Conservation (phyloP, 1,140 invertebrate species). For the Coptotermes formosanus region DNA sequence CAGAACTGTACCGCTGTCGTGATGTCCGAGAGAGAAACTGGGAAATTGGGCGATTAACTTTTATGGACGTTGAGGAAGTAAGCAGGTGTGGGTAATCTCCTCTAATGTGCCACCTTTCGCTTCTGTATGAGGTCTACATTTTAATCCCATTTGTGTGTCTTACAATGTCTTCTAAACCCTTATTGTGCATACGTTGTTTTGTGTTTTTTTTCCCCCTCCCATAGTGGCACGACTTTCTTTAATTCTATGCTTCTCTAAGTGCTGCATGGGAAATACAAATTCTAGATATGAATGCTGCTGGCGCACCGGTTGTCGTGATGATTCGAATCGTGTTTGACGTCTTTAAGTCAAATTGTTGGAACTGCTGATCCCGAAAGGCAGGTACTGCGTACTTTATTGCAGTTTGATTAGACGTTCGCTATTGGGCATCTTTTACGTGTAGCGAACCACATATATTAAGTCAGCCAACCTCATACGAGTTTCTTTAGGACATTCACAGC, state of each 20-base stretch:
- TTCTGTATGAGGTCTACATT: not conserved
- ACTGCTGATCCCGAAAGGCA: not conserved
- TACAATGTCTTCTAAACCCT: not conserved
- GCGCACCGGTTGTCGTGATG: not conserved
- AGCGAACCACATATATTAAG: not conserved
- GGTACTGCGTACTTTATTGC: not conserved
- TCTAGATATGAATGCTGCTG: constrained; percentile 14
- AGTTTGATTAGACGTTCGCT: not conserved
- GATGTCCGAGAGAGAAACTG: not conserved
- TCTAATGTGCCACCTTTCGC: constrained; percentile 14
- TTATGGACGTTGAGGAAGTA: constrained; percentile 12
- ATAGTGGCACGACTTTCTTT: constrained; percentile 1
- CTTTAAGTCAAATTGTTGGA: not conserved
- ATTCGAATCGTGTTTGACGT: constrained; percentile 6
- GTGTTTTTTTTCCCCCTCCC: not conserved
- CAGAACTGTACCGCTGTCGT: too few relatives aligned
- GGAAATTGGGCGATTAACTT: constrained; percentile 18
- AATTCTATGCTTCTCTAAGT: not conserved
- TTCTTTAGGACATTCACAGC: not conserved
- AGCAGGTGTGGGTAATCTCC: constrained; percentile 9
- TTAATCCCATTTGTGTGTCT: constrained; percentile 16
- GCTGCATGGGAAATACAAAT: constrained; percentile 11
- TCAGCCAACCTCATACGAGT: not conserved
- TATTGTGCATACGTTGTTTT: not conserved
- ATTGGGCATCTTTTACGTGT: not conserved